Percentiles rank a stretch among this genome's conserved stretches.
These are phyloP conservation scores for Saimiri boliviensis DNA, from an alignment of 2,113 vertebrate species.

Conservation along the genomic window DNA sequence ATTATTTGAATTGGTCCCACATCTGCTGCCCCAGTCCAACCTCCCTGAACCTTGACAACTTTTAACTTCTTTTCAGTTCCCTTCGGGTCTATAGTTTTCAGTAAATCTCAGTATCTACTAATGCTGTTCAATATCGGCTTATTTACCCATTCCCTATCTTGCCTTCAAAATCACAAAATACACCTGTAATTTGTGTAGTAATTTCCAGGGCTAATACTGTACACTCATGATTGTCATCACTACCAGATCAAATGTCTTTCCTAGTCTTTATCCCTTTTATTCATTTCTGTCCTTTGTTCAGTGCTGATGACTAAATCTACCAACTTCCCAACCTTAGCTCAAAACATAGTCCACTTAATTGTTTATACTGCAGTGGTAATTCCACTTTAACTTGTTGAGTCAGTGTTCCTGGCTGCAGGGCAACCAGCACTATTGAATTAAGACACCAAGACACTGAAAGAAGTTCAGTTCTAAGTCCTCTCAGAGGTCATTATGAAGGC, in stretches of 20 bases:
- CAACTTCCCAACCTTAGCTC: neutral
- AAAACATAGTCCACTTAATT: neutral
- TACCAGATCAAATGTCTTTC: neutral
- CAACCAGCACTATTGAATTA: neutral
- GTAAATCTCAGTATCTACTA: neutral
- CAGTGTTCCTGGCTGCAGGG: neutral
- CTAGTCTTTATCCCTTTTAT: neutral
- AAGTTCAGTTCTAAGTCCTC: neutral
- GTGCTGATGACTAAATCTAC: neutral
- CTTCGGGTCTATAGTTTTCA: neutral
- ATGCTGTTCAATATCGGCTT: neutral
- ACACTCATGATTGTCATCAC: neutral
- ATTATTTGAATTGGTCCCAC: neutral
- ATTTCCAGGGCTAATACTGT: neutral
- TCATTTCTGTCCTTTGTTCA: neutral
- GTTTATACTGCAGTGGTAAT: neutral
- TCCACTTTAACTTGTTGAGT: neutral
- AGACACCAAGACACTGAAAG: neutral
- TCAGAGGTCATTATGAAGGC: neutral
- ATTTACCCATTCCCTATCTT: neutral
- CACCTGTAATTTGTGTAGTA: neutral
- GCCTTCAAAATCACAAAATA: slow-evolving; percentile 17
- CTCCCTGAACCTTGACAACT: neutral
- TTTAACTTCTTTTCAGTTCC: neutral
- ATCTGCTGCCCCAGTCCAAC: neutral